Evolutionary conservation across 1,140 invertebrate species (phyloP), one percentile per base, ranked within the genome.

Genomic region (Sycophaga agraensis): DNA sequence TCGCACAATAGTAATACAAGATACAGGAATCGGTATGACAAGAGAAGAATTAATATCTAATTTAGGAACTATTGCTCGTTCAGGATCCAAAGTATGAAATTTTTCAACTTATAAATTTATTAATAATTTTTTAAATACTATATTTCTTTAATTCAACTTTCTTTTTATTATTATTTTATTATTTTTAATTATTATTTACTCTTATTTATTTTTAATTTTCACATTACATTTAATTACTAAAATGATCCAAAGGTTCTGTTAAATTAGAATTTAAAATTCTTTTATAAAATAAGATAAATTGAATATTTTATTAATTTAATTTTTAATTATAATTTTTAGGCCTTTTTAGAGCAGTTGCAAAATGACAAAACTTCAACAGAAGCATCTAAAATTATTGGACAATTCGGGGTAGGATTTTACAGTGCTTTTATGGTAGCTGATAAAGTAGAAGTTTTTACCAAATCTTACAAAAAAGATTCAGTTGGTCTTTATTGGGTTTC

Each of bases 371-470:
- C 80, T 11, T 81, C 85, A 31, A 83, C 86, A 16, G 84, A 85
- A 56, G 73, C 84, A 4, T 87, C 84, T n/a, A 88, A 89, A 59
- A 97, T 98, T 56, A 98, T 98, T 79, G 97, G 96, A 5, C 95
- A 98, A 75, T 99, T 99, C 85, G 97, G 96, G 63, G 97, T 99
- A 14, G 97, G 97, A 9, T 99, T 99, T 77, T 99, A 98, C 73
- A 97, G 96, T 40, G 88, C 91, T 1, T 98, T 98, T 76, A 98
- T 98, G 91, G 96, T 98, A 1, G 93, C 94, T 53, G 89, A 97
- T 68, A 91, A 91, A 76, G 93, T 98, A 14, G 92, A 96, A 73
- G 95, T 99, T 0, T 97, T 83, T 71, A 94, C 95, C 6, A 85
- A 85, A 70, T 82, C 80, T 45, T 87, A 85, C 58, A 82, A 84